Conservation (phyloP, 2,888 invertebrate genomes). For the Polydrusus tereticollis region DNA sequence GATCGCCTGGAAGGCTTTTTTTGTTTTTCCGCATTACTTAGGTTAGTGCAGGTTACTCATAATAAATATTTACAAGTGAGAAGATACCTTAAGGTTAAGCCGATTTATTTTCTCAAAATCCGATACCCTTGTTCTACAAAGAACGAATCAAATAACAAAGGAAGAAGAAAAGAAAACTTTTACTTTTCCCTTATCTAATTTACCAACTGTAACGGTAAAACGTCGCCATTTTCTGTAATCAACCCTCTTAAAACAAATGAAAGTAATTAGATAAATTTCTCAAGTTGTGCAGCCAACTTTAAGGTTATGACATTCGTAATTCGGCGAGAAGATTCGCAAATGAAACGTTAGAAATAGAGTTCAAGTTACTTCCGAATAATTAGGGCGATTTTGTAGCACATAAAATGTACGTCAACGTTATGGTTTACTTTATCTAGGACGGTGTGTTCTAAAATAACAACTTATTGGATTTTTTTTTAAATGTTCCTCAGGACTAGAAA, state of each 20-base stretch:
- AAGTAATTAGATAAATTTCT: constrained; percentile 9
- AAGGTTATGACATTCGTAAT: constrained; percentile 12
- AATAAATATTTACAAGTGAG: no score
- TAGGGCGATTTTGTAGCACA: neutral
- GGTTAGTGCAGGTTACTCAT: no score
- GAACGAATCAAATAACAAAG: neutral
- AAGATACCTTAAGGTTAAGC: no score
- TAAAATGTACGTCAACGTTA: no score
- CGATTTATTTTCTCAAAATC: no score
- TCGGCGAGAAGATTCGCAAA: neutral
- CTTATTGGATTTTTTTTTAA: no score
- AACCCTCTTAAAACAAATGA: constrained; percentile 16
- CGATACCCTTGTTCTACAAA: neutral
- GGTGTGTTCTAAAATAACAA: no score
- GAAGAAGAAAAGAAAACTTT: neutral
- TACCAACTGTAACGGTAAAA: neutral
- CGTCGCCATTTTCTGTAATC: neutral
- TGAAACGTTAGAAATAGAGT: neutral
- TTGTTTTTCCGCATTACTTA: no score
- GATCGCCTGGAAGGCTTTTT: no score
- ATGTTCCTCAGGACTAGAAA: no score
- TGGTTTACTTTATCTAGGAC: no score
- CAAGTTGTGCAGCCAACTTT: neutral
- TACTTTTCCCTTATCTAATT: neutral
- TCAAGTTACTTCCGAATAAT: neutral